These are phyloP conservation scores for Callocephalon fimbriatum DNA, from an alignment of 2,113 vertebrate genomes.

Conservation along the genomic window DNA sequence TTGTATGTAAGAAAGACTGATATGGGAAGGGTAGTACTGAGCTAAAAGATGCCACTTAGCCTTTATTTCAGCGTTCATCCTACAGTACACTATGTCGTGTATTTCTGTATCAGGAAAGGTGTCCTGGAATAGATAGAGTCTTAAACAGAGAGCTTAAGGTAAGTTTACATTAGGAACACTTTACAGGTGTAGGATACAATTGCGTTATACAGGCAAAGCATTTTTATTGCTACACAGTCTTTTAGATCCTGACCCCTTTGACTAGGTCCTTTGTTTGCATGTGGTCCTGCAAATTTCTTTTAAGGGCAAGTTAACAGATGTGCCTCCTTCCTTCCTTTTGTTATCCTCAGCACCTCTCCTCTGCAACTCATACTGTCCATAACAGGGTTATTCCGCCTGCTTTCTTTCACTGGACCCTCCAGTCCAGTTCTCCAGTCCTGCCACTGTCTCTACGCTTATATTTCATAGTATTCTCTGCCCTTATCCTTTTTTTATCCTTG, in stretches of 20 bases:
- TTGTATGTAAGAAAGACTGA: neutral
- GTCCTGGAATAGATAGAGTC: neutral
- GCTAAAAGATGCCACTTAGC: neutral
- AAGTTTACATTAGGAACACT: neutral
- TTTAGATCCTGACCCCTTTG: neutral
- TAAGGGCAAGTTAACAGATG: neutral
- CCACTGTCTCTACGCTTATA: neutral
- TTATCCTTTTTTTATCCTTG: neutral
- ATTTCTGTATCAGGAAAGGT: neutral
- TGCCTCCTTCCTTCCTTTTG: neutral
- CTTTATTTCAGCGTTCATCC: neutral
- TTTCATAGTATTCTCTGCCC: neutral
- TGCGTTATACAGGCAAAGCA: neutral
- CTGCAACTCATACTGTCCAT: accelerated
- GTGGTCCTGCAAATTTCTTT: neutral
- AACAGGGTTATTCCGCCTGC: neutral
- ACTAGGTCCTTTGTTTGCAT: neutral
- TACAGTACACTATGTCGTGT: neutral
- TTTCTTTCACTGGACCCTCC: neutral
- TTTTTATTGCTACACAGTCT: neutral
- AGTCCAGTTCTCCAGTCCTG: neutral
- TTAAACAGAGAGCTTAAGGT: neutral
- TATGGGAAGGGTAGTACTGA: neutral
- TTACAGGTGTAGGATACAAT: neutral
- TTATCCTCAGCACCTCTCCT: neutral